These are phyloP conservation scores for Phenacoccus solenopsis DNA, from an alignment of 1,140 invertebrate genomes.

Conservation along the genomic window DNA sequence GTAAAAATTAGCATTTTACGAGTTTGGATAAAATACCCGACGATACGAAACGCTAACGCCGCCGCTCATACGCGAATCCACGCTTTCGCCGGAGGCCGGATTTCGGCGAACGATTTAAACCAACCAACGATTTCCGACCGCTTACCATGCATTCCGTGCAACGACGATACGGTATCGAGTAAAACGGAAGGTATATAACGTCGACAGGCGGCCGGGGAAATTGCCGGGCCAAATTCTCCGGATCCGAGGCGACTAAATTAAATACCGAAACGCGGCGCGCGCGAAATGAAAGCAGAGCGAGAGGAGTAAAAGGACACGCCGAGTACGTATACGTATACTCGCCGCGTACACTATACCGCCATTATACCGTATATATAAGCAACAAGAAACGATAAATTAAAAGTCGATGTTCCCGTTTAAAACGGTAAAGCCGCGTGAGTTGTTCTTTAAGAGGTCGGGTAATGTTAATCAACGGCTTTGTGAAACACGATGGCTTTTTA, in stretches of 20 bases:
- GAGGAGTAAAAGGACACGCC: neutral
- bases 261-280: neutral
- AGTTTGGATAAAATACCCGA: too few species aligned
- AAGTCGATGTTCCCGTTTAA: constrained; percentile 17
- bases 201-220: too few species aligned
- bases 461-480: constrained; percentile 16
- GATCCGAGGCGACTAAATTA: constrained; percentile 14
- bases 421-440: constrained; percentile 8
- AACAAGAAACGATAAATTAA: constrained; percentile 18
- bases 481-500: constrained; percentile 17
- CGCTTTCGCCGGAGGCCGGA: constrained; percentile 6
- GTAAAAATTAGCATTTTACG: too few species aligned
- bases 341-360: too few species aligned
- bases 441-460: constrained; percentile 9
- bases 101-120: constrained; percentile 7
- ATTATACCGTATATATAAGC: constrained; percentile 1
- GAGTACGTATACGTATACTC: neutral
- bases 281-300: neutral
- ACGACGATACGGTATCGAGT: neutral
- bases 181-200: constrained; percentile 3
- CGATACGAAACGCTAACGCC: too few species aligned
- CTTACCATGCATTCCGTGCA: neutral
- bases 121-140: constrained; percentile 10
- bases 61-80: too few species aligned
- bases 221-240: constrained; percentile 8